phyloP scores from a whole-genome alignment of 1,140 invertebrate species.

The Drosophila varians region DNA sequence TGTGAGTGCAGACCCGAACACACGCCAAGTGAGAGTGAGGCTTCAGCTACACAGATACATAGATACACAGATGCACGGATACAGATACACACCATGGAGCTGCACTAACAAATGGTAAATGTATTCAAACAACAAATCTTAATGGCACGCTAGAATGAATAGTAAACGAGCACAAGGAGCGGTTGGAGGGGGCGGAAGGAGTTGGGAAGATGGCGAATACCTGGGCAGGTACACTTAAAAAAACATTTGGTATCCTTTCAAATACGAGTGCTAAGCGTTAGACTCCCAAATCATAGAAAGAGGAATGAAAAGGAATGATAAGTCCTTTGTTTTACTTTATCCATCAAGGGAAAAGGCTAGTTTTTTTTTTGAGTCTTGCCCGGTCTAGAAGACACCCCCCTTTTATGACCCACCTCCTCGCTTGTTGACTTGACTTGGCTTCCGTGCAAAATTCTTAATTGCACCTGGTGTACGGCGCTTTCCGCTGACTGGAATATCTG shows the following conservation, averaged over 20 bases:
- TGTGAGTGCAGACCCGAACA: conserved; percentile 73
- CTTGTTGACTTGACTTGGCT: conserved; percentile 76
- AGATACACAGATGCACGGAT: conserved; percentile 14
- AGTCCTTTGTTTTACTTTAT: too few species aligned
- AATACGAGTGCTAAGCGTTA: background rate
- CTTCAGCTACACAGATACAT: conserved; percentile 12
- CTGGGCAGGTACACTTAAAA: conserved; percentile 26
- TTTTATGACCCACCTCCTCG: background rate
- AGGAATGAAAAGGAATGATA: too few species aligned
- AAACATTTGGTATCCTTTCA: background rate
- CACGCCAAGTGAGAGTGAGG: conserved; percentile 20
- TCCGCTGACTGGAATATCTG: conserved; percentile 76
- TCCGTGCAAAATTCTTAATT: conserved; percentile 82
- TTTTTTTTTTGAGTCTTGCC: background rate
- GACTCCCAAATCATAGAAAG: too few species aligned
- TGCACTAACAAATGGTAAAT: conserved; percentile 81
- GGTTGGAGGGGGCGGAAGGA: conserved; percentile 1
- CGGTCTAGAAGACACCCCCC: conserved; percentile 15
- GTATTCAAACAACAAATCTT: conserved; percentile 82
- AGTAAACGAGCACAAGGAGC: conserved; percentile 67
- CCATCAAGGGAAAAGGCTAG: too few species aligned
- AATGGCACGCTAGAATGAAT: conserved; percentile 81
- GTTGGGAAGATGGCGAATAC: conserved; percentile 42
- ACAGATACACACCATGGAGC: conserved; percentile 27
- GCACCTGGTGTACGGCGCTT: conserved; percentile 77